Evolutionary conservation across 2,888 invertebrate species (phyloP).

Genomic region (Thelaira solivaga): DNA sequence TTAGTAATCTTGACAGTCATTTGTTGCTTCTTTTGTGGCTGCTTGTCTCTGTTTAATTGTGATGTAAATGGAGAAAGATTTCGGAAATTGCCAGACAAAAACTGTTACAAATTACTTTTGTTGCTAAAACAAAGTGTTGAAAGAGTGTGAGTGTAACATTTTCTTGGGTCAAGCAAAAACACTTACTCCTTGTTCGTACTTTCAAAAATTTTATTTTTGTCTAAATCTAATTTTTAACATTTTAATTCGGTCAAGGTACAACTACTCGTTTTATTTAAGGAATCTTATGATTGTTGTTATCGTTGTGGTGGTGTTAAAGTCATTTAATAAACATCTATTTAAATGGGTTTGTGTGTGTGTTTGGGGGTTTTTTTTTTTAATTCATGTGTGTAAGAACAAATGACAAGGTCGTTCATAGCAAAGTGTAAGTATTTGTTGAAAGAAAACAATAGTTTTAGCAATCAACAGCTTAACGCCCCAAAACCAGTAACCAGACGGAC

Average conservation of each 20-base stretch:
- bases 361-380: too few relatives aligned
- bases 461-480: slow-evolving; percentile 74
- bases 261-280: background rate
- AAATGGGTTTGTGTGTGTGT: slow-evolving; percentile 3
- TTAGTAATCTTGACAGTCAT: slow-evolving; percentile 65
- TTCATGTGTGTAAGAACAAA: slow-evolving; percentile 40
- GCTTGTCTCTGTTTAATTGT: slow-evolving; percentile 43
- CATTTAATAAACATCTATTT: slow-evolving; percentile 22
- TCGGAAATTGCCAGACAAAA: slow-evolving; percentile 53
- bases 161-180: too few relatives aligned
- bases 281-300: too few relatives aligned
- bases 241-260: slow-evolving; percentile 36
- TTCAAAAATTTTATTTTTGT: background rate
- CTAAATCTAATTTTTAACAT: background rate
- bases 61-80: slow-evolving; percentile 24
- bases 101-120: slow-evolving; percentile 57
- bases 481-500: slow-evolving; percentile 47
- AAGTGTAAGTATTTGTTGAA: slow-evolving; percentile 67
- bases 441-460: slow-evolving; percentile 75
- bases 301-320: too few relatives aligned
- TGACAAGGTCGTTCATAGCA: slow-evolving; percentile 65
- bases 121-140: too few relatives aligned
- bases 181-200: background rate
- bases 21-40: slow-evolving; percentile 65
- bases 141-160: background rate